Conservation (phyloP, 64 coral and sea anemone genomes). For the Catalaphyllia jardinei region DNA sequence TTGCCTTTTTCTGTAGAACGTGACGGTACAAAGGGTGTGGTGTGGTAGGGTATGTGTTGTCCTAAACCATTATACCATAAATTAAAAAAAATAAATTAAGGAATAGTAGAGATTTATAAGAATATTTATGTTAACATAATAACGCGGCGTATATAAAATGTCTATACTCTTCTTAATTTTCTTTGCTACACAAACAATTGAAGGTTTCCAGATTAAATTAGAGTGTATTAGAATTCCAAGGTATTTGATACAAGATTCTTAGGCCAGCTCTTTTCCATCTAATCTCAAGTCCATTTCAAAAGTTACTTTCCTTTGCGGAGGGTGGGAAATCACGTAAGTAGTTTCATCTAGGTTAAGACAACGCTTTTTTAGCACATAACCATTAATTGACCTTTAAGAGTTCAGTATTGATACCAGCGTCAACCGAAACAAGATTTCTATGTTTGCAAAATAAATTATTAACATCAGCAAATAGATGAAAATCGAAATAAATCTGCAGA, state of each 20-base stretch:
- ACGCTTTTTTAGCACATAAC: not conserved
- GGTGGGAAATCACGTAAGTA: not conserved
- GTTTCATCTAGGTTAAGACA: not conserved
- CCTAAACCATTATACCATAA: slow-evolving; percentile 25
- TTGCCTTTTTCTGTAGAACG: slow-evolving; percentile 33
- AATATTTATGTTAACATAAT: slow-evolving; percentile 42
- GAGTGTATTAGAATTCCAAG: slow-evolving; percentile 17
- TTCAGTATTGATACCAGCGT: not conserved
- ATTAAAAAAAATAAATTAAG: not conserved
- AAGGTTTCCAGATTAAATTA: slow-evolving; percentile 37
- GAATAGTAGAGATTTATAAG: not conserved
- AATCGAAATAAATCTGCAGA: not conserved
- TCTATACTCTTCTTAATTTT: slow-evolving; percentile 26
- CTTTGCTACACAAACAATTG: slow-evolving; percentile 19
- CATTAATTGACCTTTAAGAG: not conserved
- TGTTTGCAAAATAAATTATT: not conserved
- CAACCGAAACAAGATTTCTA: not conserved
- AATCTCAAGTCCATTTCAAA: not conserved
- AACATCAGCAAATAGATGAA: not conserved
- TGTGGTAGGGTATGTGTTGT: slow-evolving; percentile 7
- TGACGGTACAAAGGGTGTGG: not conserved
- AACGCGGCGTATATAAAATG: slow-evolving; percentile 4
- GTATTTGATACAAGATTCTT: not conserved
- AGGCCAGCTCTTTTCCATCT: not conserved
- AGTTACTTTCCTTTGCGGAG: too few relatives aligned